Percentiles rank a stretch among this genome's conserved stretches.
phyloP scores from a whole-genome alignment of 2,113 vertebrate genomes.

The Acrocephalus arundinaceus region DNA sequence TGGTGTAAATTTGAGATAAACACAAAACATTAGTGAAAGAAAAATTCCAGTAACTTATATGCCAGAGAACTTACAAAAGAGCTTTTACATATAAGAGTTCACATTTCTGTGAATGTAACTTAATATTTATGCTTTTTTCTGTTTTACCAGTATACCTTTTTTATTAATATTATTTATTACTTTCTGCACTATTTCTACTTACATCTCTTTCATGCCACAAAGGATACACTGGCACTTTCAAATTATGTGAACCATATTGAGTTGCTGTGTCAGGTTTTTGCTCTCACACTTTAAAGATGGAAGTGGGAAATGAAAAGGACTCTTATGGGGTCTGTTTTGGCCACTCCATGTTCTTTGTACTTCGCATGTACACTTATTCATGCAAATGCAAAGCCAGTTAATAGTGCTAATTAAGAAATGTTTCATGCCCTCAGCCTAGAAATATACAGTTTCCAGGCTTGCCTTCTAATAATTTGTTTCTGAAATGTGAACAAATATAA shows the following conservation, averaged over 20 bases:
- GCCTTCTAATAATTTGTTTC: background rate
- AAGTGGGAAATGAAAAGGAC: background rate
- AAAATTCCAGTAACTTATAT: background rate
- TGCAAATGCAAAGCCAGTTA: background rate
- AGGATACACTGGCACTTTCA: background rate
- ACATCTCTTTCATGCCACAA: background rate
- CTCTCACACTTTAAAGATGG: background rate
- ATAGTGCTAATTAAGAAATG: background rate
- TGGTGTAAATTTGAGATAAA: background rate
- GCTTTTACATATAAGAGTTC: background rate
- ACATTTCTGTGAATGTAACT: background rate
- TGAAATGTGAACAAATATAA: background rate
- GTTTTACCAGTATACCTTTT: background rate
- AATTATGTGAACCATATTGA: background rate
- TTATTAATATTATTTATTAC: background rate
- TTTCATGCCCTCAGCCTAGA: background rate
- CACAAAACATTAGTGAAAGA: background rate
- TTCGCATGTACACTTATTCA: background rate
- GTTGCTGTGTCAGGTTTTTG: background rate
- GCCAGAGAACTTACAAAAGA: background rate
- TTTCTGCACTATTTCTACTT: background rate
- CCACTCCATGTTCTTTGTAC: background rate
- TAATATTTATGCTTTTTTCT: background rate
- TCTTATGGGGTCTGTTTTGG: rapidly evolving
- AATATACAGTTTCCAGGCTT: background rate